phyloP scores from a whole-genome alignment of 2,797 vertebrate genomes.

The Chaenodraco wilsoni region DNA sequence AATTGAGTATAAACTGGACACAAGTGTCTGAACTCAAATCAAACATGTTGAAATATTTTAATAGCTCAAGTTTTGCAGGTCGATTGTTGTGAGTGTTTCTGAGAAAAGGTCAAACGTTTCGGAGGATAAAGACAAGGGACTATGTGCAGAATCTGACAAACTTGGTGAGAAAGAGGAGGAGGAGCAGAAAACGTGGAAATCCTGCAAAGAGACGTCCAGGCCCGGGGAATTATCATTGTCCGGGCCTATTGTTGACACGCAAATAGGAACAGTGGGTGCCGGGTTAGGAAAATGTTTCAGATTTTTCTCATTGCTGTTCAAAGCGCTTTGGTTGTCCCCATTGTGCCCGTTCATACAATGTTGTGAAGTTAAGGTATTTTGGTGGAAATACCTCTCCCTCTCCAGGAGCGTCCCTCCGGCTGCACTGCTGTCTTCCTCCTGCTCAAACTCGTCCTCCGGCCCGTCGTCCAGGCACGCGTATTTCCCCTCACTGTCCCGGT shows the following conservation, averaged over 20 bases:
- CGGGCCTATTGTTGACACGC: constrained; percentile 92
- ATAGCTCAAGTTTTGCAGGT: constrained; percentile 94
- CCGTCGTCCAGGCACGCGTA: constrained; percentile 86
- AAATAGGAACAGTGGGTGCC: constrained; percentile 92
- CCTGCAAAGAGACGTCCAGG: constrained; percentile 92
- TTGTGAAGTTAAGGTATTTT: constrained; percentile 89
- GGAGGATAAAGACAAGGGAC: constrained; percentile 90
- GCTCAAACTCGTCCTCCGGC: constrained; percentile 88
- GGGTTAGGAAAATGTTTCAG: constrained; percentile 94
- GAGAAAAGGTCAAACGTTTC: constrained; percentile 97
- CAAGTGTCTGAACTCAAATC: constrained; percentile 42
- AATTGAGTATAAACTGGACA: constrained; percentile 68
- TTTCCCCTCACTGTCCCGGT: constrained; percentile 90
- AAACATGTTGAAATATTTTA: constrained; percentile 62
- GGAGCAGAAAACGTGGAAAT: constrained; percentile 92
- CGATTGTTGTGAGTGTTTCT: constrained; percentile 95
- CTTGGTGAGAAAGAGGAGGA: constrained; percentile 93
- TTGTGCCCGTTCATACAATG: constrained; percentile 89
- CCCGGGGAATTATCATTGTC: constrained; percentile 91
- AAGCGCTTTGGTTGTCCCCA: constrained; percentile 88
- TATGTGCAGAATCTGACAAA: constrained; percentile 91
- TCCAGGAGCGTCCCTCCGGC: constrained; percentile 88
- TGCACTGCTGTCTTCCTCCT: constrained; percentile 80
- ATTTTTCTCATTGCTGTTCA: constrained; percentile 97
- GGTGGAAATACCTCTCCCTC: constrained; percentile 91